Evolutionary conservation across 2,113 vertebrate species (phyloP), one percentile per base, ranked within the genome.

Genomic region (Monopterus albus): DNA sequence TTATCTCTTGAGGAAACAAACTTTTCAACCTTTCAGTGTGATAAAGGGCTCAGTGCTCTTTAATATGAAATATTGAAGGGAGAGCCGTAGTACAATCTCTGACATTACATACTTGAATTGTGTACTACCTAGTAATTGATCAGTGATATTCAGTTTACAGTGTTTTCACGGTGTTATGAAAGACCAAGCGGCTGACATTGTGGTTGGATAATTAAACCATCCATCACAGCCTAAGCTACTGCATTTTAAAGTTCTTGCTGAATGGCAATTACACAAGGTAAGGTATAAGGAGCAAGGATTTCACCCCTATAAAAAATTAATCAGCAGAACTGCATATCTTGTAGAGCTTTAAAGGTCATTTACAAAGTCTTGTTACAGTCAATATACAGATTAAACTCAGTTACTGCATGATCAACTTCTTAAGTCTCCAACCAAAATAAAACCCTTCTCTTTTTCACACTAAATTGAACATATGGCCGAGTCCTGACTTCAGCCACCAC

Each of bases 131-230:
- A 47, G 61, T 61, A 62, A 76, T 70, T 88, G 78, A 90, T 92
- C 86, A 91, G 50, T 43, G 71, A 72, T 81, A 81, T 80, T 77
- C 51, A 18, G 72, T 87, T 79, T 75, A 65, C 73, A 63, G 15
- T 78, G 55, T 76, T 89, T 84, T 78, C 15, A 13, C 78, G 75
- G 68, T 25, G 68, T 55, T 83, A 64, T 75, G 67, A 84, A 82
- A 61, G 79, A 66, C 64, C 46, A 75, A 87, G 76, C 69, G 76
- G 65, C 57, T 23, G 29, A 72, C 78, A 69, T 66, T 87, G 81
- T 76, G 80, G 83, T 65, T 82, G 46, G 71, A 76, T 90, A 90
- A 90, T 92, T 77, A 90, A 87, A 79, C 70, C 78, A 86, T 90
- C 84, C 74, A 88, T 93, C 88, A 91, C 68, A 53, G 57, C 33